A percentile compares a stretch with the other conserved stretches of the same genome.
Conservation (phyloP, 2,113 vertebrate species). For the Camelus dromedarius region DNA sequence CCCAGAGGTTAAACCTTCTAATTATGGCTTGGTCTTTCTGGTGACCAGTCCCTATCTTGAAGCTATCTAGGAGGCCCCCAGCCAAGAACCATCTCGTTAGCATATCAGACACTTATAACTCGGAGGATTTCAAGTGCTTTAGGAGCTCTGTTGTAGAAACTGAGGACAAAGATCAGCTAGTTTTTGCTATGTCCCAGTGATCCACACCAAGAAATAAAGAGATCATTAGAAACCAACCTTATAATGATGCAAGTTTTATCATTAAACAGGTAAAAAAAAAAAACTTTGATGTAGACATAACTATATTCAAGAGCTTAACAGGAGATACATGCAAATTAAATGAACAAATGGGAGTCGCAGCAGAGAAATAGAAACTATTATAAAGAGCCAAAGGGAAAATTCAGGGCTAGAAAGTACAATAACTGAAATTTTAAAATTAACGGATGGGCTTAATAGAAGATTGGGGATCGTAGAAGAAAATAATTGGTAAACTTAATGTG, state of each 20-base stretch:
- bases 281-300: background rate
- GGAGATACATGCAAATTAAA: background rate
- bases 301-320: background rate
- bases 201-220: background rate
- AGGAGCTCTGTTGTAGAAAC: background rate
- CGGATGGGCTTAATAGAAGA: background rate
- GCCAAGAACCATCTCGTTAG: background rate
- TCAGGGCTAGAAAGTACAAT: background rate
- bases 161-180: background rate
- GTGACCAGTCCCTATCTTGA: background rate
- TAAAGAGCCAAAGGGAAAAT: background rate
- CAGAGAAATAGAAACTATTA: constrained; percentile 1
- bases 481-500: background rate
- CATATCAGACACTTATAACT: background rate
- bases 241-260: constrained; percentile 7
- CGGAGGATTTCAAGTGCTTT: background rate
- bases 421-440: background rate
- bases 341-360: background rate
- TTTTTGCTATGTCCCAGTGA: background rate
- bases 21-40: background rate
- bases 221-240: background rate
- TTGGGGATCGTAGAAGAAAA: background rate
- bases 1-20: background rate
- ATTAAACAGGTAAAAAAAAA: background rate
- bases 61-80: background rate